Conservation (phyloP, 2,113 vertebrate genomes). For the Rutilus rutilus region DNA sequence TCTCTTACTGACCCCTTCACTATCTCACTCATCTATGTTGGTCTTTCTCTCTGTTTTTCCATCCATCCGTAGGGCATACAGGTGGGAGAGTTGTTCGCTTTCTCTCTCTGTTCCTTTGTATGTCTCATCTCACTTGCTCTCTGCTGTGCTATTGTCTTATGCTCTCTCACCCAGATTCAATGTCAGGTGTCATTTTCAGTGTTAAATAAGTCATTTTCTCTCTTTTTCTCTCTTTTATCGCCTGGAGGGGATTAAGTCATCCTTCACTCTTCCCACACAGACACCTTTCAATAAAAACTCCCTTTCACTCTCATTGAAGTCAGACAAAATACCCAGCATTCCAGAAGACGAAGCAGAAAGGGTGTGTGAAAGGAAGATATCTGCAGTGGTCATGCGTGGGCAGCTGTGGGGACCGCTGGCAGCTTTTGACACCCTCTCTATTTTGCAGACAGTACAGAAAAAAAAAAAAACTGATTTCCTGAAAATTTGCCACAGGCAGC, state of each 20-base stretch:
- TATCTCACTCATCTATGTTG: not conserved
- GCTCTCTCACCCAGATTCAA: conserved; percentile 68
- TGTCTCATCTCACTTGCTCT: conserved; percentile 51
- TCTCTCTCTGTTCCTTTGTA: conserved; percentile 53
- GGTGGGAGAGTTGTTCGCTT: conserved; percentile 25
- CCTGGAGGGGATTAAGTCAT: conserved; percentile 58
- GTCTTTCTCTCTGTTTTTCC: conserved; percentile 12
- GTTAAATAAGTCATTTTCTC: conserved; percentile 71
- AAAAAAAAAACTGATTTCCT: not conserved
- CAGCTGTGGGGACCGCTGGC: conserved; percentile 43
- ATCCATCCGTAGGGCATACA: conserved; percentile 35
- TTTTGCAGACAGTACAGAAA: conserved; percentile 52
- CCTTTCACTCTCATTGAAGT: conserved; percentile 37
- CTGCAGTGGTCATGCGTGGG: conserved; percentile 62
- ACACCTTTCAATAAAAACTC: conserved; percentile 54
- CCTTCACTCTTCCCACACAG: conserved; percentile 30
- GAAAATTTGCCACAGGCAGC: not conserved
- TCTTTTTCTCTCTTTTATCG: conserved; percentile 48
- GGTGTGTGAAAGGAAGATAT: conserved; percentile 54
- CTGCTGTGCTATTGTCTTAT: conserved; percentile 57
- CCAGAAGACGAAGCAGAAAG: conserved; percentile 19
- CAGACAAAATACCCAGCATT: conserved; percentile 40
- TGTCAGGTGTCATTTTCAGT: conserved; percentile 73
- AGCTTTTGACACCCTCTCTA: conserved; percentile 61
- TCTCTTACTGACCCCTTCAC: not conserved